These are phyloP conservation scores for Eurypyga helias DNA, from an alignment of 2,113 vertebrate species.

Conservation along the genomic window DNA sequence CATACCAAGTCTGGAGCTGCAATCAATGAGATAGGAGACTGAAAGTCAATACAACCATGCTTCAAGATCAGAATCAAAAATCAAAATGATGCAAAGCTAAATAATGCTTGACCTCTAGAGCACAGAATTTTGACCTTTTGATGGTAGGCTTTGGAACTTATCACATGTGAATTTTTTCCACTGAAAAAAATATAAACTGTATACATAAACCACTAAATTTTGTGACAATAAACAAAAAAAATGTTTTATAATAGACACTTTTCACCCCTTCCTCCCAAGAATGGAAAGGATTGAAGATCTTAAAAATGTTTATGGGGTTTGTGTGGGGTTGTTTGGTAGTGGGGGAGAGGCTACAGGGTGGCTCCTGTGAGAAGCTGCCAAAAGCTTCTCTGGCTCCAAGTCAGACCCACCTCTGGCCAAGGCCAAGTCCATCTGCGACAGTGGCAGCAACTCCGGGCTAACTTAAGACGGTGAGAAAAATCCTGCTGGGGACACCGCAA, in stretches of 20 bases:
- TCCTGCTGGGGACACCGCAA: too few species aligned
- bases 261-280: neutral
- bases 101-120: neutral
- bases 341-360: too few species aligned
- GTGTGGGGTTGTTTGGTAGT: too few species aligned
- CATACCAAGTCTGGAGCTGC: neutral
- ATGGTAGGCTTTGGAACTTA: constrained; percentile 5
- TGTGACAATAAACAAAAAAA: constrained; percentile 34
- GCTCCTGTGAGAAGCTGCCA: too few species aligned
- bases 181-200: neutral
- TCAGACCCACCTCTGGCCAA: too few species aligned
- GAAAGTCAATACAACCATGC: constrained; percentile 5
- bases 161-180: neutral
- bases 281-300: neutral
- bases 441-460: too few species aligned
- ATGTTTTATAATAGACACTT: neutral
- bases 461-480: too few species aligned
- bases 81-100: constrained; percentile 34
- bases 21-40: neutral
- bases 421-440: too few species aligned
- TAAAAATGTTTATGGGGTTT: neutral
- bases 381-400: too few species aligned
- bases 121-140: neutral
- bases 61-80: constrained; percentile 17
- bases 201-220: constrained; percentile 5